A percentile compares a stretch with the other conserved stretches of the same genome.
These are phyloP conservation scores for Cacoxenus indagator DNA, from an alignment of 2,888 invertebrate species.

Conservation along the genomic window DNA sequence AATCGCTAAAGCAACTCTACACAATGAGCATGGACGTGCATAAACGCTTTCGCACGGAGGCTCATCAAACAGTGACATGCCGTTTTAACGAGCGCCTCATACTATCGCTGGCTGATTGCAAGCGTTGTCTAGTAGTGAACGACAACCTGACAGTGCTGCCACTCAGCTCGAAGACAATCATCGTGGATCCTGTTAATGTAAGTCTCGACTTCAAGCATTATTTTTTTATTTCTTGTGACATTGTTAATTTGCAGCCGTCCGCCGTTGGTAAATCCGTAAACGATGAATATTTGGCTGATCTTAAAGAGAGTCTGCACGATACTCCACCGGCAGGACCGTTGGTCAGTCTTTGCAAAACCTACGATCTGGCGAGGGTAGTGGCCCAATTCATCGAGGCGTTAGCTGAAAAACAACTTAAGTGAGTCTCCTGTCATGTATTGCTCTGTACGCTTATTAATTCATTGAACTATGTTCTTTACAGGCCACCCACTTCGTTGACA, in stretches of 20 bases:
- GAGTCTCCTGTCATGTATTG: constrained; percentile 49
- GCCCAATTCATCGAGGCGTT: constrained; percentile 95
- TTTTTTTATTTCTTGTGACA: neutral
- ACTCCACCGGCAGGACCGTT: constrained; percentile 93
- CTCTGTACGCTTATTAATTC: neutral
- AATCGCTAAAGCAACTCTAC: constrained; percentile 92
- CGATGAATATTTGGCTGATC: constrained; percentile 77
- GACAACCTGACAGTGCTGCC: constrained; percentile 93
- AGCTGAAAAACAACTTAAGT: constrained; percentile 85
- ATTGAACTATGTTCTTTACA: constrained; percentile 46
- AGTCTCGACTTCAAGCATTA: constrained; percentile 26
- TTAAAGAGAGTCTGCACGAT: constrained; percentile 88
- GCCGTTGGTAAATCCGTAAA: constrained; percentile 68
- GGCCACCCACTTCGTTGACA: constrained; percentile 94
- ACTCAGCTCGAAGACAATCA: constrained; percentile 88
- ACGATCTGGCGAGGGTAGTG: constrained; percentile 94
- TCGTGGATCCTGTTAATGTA: constrained; percentile 80
- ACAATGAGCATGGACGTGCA: constrained; percentile 99
- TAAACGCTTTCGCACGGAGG: constrained; percentile 90
- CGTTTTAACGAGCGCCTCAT: constrained; percentile 97
- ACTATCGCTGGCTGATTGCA: constrained; percentile 88
- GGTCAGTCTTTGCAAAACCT: constrained; percentile 89
- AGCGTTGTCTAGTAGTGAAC: constrained; percentile 92
- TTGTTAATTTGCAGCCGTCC: constrained; percentile 47
- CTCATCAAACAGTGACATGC: constrained; percentile 90